These are phyloP conservation scores for Hyposoter dolosus DNA, from an alignment of 2,888 invertebrate species.

Conservation along the genomic window DNA sequence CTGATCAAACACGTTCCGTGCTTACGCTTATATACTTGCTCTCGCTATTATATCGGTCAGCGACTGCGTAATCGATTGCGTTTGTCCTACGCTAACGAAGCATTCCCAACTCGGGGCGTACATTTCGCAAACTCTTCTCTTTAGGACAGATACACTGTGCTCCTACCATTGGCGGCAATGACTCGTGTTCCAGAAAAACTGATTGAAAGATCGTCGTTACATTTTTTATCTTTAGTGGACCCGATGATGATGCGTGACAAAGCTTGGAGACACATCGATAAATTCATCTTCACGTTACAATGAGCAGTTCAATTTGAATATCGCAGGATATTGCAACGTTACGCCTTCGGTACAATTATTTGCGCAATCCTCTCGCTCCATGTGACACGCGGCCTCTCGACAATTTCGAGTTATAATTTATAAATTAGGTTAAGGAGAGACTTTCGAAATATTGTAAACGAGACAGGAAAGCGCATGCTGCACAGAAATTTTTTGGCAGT, in stretches of 20 bases:
- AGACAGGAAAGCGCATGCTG: constrained; percentile 75
- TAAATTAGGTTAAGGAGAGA: constrained; percentile 81
- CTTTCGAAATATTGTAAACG: constrained; percentile 78
- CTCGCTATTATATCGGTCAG: constrained; percentile 60
- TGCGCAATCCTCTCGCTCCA: constrained; percentile 57
- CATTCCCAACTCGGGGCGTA: constrained; percentile 71
- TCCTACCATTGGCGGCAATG: constrained; percentile 25
- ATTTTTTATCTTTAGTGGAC: background rate
- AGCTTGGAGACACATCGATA: background rate
- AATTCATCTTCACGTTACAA: constrained; percentile 9
- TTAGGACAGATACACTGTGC: constrained; percentile 33
- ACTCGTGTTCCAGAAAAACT: constrained; percentile 5
- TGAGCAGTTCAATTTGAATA: background rate
- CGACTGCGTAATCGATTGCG: constrained; percentile 82
- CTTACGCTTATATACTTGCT: constrained; percentile 81
- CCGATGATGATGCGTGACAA: too few relatives aligned
- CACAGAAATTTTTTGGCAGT: constrained; percentile 77
- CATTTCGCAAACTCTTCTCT: constrained; percentile 78
- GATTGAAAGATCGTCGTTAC: constrained; percentile 18
- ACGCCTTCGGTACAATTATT: constrained; percentile 42
- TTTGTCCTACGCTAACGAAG: constrained; percentile 72
- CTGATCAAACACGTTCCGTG: constrained; percentile 76
- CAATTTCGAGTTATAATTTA: constrained; percentile 53
- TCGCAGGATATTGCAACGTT: background rate
- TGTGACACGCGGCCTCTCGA: constrained; percentile 51